phyloP scores from a whole-genome alignment of 1,140 invertebrate species.

The Drosophila sp. region DNA sequence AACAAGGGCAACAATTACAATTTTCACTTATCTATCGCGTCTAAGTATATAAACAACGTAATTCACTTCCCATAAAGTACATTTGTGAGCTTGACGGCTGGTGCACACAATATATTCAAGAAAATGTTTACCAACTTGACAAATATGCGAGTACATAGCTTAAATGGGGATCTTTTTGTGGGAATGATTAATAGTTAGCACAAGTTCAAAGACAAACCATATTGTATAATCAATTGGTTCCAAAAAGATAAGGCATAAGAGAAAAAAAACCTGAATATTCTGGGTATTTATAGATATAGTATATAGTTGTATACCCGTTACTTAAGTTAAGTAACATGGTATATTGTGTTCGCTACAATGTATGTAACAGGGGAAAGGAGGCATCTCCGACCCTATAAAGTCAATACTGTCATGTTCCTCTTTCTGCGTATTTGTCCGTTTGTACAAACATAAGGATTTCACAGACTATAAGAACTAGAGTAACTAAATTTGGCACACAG shows the following conservation, averaged over 20 bases:
- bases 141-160: constrained; percentile 8
- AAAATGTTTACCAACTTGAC: constrained; percentile 29
- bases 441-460: too few species aligned
- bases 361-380: too few species aligned
- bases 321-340: too few species aligned
- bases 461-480: too few species aligned
- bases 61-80: constrained; percentile 5
- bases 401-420: too few species aligned
- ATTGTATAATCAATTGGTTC: constrained; percentile 1
- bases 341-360: too few species aligned
- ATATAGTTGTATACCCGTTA: too few species aligned
- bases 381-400: too few species aligned
- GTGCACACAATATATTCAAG: constrained; percentile 3
- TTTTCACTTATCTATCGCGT: constrained; percentile 11
- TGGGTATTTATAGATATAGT: constrained; percentile 17
- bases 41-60: constrained; percentile 23
- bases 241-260: constrained; percentile 16
- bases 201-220: constrained; percentile 25
- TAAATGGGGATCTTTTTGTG: constrained; percentile 35
- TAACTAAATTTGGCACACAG: too few species aligned
- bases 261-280: neutral
- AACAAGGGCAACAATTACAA: constrained; percentile 21
- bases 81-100: neutral
- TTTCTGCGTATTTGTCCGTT: too few species aligned
- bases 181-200: constrained; percentile 40